Base-by-base conservation (phyloP, 2,888 invertebrate species). In the Stramonita haemastoma region DNA sequence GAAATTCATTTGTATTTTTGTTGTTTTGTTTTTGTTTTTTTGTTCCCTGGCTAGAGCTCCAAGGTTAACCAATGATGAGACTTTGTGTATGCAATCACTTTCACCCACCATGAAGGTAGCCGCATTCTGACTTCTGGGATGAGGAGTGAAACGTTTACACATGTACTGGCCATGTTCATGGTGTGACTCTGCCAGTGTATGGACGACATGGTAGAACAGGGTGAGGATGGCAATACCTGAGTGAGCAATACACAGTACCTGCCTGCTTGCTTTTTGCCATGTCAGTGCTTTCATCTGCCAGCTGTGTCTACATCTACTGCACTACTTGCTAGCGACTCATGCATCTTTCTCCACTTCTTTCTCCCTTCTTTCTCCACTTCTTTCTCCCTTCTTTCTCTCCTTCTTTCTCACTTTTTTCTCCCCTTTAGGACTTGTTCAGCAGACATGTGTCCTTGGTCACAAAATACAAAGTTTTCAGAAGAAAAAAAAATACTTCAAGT, bases 381-480 rank as follows among this genome's bases (percentile, higher is more conserved):
- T 56, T 56, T 56, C 84, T 0, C 79, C 13, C 34, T 34, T 79
- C 34, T 32, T 36, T 36, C 83, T 17, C 36, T 17, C 83, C n/a
- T 56, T 84, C 84, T 84, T 56, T 57, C 85, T 85, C 85, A 26
- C 85, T 86, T 86, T 34, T 66, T 22, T 86, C 34, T 87, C 60
- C 46, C 73, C n/a, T 6, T 15, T n/a, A 70, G 87, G 87, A 73
- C 73, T 87, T 70, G 87, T 46, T 87, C 87, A 87, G 87, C 87
- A 87, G 87, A 87, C 86, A 70, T 36, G 8, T 70, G 60, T 32
- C 60, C 85, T 46, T 83, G 77, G 32, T 29, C 17, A 56, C 46
- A 83, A n/a, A 83, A 22, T 34, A 34, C 17, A 29, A 32, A 81
- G 34, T 22, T 36, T 81, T 22, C 79, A 81, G 19, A 22, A 70